Conservation (phyloP, 2,888 invertebrate genomes). For the Galerucella calmariensis region DNA sequence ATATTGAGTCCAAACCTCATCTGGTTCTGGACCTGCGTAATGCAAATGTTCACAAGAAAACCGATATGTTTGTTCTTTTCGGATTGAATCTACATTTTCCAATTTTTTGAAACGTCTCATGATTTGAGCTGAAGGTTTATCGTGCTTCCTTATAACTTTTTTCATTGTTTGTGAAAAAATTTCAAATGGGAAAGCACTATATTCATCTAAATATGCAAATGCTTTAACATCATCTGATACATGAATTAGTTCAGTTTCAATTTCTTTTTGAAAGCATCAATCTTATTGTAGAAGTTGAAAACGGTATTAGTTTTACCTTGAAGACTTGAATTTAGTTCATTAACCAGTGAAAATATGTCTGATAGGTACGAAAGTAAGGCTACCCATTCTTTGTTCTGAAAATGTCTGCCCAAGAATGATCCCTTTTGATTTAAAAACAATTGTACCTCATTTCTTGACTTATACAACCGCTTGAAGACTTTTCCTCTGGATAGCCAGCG, state of each 20-base stretch:
- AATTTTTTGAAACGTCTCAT: neutral
- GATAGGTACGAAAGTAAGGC: slow-evolving; percentile 7
- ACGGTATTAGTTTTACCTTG: slow-evolving; percentile 13
- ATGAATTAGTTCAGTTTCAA: slow-evolving; percentile 14
- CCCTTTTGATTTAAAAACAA: neutral
- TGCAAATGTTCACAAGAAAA: neutral
- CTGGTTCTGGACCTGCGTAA: neutral
- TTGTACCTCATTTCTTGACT: slow-evolving; percentile 4
- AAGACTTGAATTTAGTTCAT: slow-evolving; percentile 21
- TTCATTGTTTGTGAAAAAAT: neutral
- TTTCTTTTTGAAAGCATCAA: slow-evolving; percentile 21
- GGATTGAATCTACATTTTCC: neutral
- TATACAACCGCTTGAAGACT: slow-evolving; percentile 1
- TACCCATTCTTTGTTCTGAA: neutral
- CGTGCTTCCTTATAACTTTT: slow-evolving; percentile 12
- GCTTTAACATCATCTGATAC: slow-evolving; percentile 6
- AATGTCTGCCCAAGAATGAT: neutral
- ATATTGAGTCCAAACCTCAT: neutral
- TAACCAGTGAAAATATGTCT: slow-evolving; percentile 14
- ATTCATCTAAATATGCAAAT: slow-evolving; percentile 16
- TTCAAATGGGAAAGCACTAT: slow-evolving; percentile 14
- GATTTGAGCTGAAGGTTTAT: slow-evolving; percentile 20
- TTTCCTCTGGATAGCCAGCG: slow-evolving; percentile 3
- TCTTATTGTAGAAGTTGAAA: slow-evolving; percentile 19
- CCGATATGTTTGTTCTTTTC: neutral